These are phyloP conservation scores for Mesorhabditis spiculigera DNA, from an alignment of 2,888 invertebrate genomes.

Conservation along the genomic window DNA sequence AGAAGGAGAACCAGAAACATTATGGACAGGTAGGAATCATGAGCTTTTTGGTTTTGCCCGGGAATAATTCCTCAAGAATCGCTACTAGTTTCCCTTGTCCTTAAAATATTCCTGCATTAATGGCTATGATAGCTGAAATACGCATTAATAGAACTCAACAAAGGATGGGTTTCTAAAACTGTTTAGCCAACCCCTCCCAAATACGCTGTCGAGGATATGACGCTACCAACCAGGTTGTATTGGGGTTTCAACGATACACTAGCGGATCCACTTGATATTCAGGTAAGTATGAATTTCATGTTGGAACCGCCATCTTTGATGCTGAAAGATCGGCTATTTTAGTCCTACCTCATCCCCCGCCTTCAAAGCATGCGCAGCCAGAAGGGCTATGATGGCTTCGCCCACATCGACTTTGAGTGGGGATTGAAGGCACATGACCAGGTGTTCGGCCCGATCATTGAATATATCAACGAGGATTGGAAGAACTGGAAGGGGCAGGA, in stretches of 20 bases:
- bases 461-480: neutral
- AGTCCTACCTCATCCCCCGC: neutral
- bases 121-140: too few relatives aligned
- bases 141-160: too few relatives aligned
- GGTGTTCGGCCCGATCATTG: neutral
- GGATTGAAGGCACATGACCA: neutral
- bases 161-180: too few relatives aligned
- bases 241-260: constrained; percentile 9
- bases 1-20: neutral
- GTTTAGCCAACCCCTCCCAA: neutral
- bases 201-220: neutral
- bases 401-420: constrained; percentile 6
- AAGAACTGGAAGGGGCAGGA: neutral
- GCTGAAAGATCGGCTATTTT: neutral
- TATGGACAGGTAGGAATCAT: neutral
- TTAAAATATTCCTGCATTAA: too few relatives aligned
- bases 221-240: neutral
- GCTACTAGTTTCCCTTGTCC: too few relatives aligned
- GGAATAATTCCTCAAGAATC: too few relatives aligned
- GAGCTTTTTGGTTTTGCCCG: too few relatives aligned
- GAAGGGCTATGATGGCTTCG: neutral
- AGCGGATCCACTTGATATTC: constrained; percentile 3
- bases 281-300: neutral
- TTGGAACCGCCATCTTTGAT: too few relatives aligned
- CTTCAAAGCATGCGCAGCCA: neutral